Percentiles rank a stretch among this genome's conserved stretches.
phyloP scores from a whole-genome alignment of 1,140 invertebrate genomes.

The Drosophila triauraria region DNA sequence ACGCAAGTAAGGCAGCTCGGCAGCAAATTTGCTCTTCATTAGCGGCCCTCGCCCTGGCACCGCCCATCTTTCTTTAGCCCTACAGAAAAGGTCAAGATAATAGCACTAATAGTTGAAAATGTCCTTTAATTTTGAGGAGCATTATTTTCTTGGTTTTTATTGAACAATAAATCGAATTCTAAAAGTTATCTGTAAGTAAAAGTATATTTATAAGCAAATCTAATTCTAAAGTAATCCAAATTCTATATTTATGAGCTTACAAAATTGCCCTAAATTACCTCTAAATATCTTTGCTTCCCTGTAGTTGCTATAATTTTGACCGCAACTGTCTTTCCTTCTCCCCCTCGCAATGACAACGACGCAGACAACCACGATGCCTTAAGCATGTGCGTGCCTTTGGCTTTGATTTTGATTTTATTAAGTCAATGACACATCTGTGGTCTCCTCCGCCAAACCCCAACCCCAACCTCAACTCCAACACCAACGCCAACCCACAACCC shows the following conservation, averaged over 20 bases:
- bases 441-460: conserved; percentile 51
- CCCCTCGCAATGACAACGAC: neutral
- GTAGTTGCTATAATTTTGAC: neutral
- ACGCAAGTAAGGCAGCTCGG: conserved; percentile 22
- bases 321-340: neutral
- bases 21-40: conserved; percentile 79
- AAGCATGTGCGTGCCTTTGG: conserved; percentile 78
- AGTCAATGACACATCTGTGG: conserved; percentile 83
- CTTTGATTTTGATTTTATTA: conserved; percentile 84
- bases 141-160: too few relatives aligned
- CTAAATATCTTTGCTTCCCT: too few relatives aligned
- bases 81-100: neutral
- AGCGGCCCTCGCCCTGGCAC: conserved; percentile 40
- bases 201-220: too few relatives aligned
- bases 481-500: neutral
- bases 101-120: neutral
- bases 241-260: neutral
- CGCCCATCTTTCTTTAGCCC: neutral
- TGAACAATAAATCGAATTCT: too few relatives aligned
- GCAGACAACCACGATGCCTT: conserved; percentile 26
- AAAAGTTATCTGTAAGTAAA: too few relatives aligned
- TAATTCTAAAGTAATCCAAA: too few relatives aligned
- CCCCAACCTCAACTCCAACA: neutral
- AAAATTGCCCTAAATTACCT: too few relatives aligned
- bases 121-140: too few relatives aligned